Evolutionary conservation across 2,113 vertebrate species (phyloP).

Genomic region (Anguilla rostrata): DNA sequence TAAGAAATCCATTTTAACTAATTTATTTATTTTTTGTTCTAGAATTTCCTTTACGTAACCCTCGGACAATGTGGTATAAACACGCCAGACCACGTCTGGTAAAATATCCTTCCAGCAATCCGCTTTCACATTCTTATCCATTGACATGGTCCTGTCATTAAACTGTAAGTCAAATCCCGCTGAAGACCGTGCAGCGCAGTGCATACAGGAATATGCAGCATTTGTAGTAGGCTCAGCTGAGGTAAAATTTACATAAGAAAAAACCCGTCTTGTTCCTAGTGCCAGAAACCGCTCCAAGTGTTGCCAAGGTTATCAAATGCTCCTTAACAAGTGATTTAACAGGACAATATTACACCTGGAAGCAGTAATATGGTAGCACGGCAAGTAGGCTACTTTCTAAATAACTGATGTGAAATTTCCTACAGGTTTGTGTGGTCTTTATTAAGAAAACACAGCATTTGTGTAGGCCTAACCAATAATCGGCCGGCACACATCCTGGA

Average conservation of each 20-base stretch:
- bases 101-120: constrained; percentile 69
- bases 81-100: constrained; percentile 74
- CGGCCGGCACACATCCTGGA: neutral
- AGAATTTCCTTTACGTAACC: constrained; percentile 68
- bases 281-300: constrained; percentile 25
- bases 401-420: constrained; percentile 30
- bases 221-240: too few relatives aligned
- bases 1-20: constrained; percentile 24
- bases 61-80: constrained; percentile 57
- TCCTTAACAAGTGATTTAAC: constrained; percentile 33
- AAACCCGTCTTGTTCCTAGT: too few relatives aligned
- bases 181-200: neutral
- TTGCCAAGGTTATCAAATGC: constrained; percentile 39
- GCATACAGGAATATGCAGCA: neutral
- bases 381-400: constrained; percentile 34
- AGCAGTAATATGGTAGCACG: neutral
- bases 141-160: constrained; percentile 76
- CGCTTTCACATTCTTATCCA: constrained; percentile 71
- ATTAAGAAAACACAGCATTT: neutral
- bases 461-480: neutral
- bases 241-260: too few relatives aligned
- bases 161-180: constrained; percentile 68
- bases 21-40: constrained; percentile 24
- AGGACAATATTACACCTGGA: constrained; percentile 13
- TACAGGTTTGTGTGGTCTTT: too few relatives aligned